phyloP scores from a whole-genome alignment of 2,888 invertebrate species.

The Rotaria socialis region DNA sequence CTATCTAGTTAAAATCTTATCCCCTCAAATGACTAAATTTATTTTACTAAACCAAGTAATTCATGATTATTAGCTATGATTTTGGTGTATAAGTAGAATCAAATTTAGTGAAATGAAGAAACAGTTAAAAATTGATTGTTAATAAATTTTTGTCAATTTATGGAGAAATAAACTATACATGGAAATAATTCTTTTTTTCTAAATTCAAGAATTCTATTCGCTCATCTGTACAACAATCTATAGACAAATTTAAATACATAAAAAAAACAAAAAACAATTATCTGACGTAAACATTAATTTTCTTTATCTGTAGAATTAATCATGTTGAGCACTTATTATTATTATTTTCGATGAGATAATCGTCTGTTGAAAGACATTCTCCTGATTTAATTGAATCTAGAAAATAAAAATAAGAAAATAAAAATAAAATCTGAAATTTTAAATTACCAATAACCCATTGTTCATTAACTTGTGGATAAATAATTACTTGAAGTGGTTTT shows the following conservation, averaged over 20 bases:
- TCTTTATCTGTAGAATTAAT: not conserved
- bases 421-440: not conserved
- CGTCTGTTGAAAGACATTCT: not conserved
- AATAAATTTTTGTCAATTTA: not conserved
- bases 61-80: too few species aligned
- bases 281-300: not conserved
- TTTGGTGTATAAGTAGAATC: too few species aligned
- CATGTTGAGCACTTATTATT: not conserved
- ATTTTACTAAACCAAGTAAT: too few species aligned
- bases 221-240: not conserved
- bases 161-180: not conserved
- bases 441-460: conserved; percentile 13
- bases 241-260: not conserved
- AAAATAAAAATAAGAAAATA: not conserved
- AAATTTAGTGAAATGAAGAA: too few species aligned
- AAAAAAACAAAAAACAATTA: not conserved
- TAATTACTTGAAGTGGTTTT: not conserved
- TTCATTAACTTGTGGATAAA: conserved; percentile 24
- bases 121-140: not conserved
- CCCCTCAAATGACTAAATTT: too few species aligned
- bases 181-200: not conserved
- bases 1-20: too few species aligned
- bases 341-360: not conserved
- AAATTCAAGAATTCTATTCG: not conserved
- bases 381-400: conserved; percentile 18